phyloP scores from a whole-genome alignment of 2,888 invertebrate genomes.

The Dysmachus trigonus region DNA sequence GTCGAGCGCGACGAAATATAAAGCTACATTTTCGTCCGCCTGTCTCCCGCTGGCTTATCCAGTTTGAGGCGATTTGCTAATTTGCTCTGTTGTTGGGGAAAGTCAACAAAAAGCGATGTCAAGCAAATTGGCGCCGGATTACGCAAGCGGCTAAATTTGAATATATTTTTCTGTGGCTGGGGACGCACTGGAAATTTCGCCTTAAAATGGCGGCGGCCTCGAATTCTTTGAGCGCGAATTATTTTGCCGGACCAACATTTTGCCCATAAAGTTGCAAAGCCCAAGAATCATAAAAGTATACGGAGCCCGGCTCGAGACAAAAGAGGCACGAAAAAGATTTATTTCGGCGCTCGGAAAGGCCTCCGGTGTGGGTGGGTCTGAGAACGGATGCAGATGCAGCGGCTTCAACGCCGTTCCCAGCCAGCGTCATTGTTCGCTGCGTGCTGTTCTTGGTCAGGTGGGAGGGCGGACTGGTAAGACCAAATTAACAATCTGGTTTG shows the following conservation, averaged over 20 bases:
- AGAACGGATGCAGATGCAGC: not conserved
- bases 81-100: not conserved
- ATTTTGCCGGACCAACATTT: not conserved
- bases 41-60: not conserved
- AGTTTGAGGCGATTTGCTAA: not conserved
- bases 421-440: not conserved
- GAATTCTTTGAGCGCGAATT: not conserved
- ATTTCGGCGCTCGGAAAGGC: not conserved
- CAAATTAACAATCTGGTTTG: not conserved
- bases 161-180: not conserved
- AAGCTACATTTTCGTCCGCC: not conserved
- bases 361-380: conserved; percentile 34
- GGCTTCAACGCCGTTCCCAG: not conserved
- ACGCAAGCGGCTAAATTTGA: not conserved
- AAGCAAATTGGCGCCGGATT: conserved; percentile 7
- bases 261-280: not conserved
- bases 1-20: not conserved
- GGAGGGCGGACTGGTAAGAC: conserved; percentile 5
- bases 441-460: not conserved
- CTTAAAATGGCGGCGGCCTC: conserved; percentile 16
- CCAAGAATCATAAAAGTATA: not conserved
- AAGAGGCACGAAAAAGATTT: not conserved
- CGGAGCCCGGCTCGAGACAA: not conserved
- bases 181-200: not conserved
- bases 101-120: not conserved